phyloP scores from a whole-genome alignment of 2,113 vertebrate species.

The Dasyurus viverrinus region DNA sequence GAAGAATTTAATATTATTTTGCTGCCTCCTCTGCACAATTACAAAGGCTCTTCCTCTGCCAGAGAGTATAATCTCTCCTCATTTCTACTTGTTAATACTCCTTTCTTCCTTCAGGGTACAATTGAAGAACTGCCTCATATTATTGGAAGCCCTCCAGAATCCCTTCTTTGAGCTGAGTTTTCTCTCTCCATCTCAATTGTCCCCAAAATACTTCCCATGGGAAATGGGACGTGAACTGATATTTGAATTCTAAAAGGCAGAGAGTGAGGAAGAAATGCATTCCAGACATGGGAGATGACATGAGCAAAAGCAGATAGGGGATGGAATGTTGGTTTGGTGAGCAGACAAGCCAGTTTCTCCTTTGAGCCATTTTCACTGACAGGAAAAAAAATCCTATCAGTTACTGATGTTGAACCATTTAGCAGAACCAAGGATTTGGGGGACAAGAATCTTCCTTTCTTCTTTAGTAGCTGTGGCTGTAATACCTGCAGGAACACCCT shows the following conservation, averaged over 20 bases:
- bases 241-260: not conserved
- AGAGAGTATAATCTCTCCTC: no score
- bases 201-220: not conserved
- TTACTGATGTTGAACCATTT: not conserved
- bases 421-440: not conserved
- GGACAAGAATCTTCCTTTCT: not conserved
- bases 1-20: no score
- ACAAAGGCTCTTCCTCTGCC: no score
- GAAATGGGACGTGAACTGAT: not conserved
- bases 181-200: no score
- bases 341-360: not conserved
- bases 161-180: no score
- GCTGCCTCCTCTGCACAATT: no score
- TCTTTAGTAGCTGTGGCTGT: not conserved
- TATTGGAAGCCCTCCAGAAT: no score
- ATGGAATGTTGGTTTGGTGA: not conserved
- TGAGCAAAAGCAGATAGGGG: not conserved
- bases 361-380: not conserved
- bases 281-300: not conserved
- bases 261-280: not conserved
- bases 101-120: no score
- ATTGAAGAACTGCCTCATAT: no score
- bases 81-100: no score
- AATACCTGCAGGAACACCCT: not conserved
- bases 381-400: not conserved